Conservation (phyloP, 1,140 invertebrate species). For the Temnothorax nylanderi region DNA sequence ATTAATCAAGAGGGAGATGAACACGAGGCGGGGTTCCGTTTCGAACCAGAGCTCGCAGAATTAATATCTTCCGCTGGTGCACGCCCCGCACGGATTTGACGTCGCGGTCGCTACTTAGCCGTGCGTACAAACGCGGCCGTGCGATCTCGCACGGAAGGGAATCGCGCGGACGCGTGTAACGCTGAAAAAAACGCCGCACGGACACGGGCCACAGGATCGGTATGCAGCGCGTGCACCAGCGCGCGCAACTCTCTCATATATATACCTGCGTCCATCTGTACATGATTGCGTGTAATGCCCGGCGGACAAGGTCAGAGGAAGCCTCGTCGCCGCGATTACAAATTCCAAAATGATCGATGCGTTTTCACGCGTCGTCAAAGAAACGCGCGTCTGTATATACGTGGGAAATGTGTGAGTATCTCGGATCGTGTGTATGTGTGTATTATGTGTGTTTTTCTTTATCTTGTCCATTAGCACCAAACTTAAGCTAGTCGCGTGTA, state of each 20-base stretch:
- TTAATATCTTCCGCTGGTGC: conserved; percentile 50
- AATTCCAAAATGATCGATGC: conserved; percentile 51
- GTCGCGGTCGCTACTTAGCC: not conserved
- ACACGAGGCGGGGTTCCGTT: conserved; percentile 26
- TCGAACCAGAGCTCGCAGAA: conserved; percentile 33
- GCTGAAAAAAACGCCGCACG: not conserved
- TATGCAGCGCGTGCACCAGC: conserved; percentile 39
- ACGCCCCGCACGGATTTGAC: not conserved
- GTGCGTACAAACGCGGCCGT: not conserved
- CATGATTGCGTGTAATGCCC: conserved; percentile 63
- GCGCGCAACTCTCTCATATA: conserved; percentile 2
- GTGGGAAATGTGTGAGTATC: not conserved
- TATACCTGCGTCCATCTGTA: conserved; percentile 50
- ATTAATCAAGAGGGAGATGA: conserved; percentile 57
- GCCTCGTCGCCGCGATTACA: conserved; percentile 31
- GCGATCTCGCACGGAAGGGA: not conserved
- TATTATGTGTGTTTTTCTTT: conserved; percentile 10
- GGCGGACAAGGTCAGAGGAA: conserved; percentile 63
- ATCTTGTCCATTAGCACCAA: conserved; percentile 68
- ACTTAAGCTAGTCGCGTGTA: conserved; percentile 60
- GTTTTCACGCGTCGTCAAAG: conserved; percentile 49
- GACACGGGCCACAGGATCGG: conserved; percentile 13
- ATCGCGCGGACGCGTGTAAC: not conserved
- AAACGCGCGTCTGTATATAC: conserved; percentile 36
- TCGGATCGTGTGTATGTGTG: not conserved